These are phyloP conservation scores for Trematomus bernacchii DNA, from an alignment of 2,797 vertebrate species.

Conservation along the genomic window DNA sequence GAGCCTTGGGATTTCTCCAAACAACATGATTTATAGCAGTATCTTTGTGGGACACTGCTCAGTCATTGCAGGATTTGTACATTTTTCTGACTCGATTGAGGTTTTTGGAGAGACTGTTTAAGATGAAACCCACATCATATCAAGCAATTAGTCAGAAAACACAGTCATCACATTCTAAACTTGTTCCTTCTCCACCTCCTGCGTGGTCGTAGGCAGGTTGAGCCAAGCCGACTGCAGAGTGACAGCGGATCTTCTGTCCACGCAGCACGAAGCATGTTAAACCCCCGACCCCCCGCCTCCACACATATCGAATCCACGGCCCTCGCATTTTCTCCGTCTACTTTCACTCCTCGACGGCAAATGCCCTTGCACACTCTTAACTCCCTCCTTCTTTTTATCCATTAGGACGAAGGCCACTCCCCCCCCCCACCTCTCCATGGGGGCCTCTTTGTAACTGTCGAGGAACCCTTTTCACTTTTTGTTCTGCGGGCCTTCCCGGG, in stretches of 20 bases:
- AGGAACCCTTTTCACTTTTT: conserved; percentile 94
- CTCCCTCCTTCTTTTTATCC: conserved; percentile 80
- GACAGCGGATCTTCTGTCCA: conserved; percentile 79
- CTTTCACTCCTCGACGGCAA: conserved; percentile 68
- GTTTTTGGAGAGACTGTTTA: conserved; percentile 21
- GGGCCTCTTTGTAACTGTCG: conserved; percentile 89
- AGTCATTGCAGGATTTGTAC: conserved; percentile 17
- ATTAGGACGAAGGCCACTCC: conserved; percentile 80
- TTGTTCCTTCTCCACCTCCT: conserved; percentile 74
- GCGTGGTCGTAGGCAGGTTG: conserved; percentile 76
- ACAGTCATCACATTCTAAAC: conserved; percentile 70
- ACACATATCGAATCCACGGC: conserved; percentile 63
- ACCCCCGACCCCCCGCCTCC: conserved; percentile 70
- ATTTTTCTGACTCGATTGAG: conserved; percentile 6
- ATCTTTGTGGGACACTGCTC: background rate
- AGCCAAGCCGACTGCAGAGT: conserved; percentile 73
- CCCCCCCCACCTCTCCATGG: conserved; percentile 82
- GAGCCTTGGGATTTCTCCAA: conserved; percentile 30
- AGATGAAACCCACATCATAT: conserved; percentile 60
- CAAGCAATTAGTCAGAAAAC: conserved; percentile 76
- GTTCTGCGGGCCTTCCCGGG: conserved; percentile 90
- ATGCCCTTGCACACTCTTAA: conserved; percentile 84
- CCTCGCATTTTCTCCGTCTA: conserved; percentile 72
- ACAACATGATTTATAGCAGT: conserved; percentile 25
- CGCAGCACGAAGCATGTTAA: conserved; percentile 79